These are phyloP conservation scores for Chaunax sp. DNA, from an alignment of 2,797 vertebrate genomes.

Conservation along the genomic window DNA sequence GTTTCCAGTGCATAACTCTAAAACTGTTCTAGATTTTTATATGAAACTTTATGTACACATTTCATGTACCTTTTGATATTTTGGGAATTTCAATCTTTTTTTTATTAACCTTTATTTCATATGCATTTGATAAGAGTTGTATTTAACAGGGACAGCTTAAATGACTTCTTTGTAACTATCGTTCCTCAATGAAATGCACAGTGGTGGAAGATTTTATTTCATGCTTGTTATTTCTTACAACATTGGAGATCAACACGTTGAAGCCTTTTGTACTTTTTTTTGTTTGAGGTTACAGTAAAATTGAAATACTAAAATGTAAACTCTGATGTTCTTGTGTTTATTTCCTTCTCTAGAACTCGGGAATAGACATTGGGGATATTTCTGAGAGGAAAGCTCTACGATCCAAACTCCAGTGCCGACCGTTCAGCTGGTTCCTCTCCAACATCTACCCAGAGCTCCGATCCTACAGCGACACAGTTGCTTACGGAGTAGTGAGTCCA, in stretches of 20 bases:
- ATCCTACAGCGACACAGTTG: slow-evolving; percentile 91
- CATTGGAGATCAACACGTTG: slow-evolving; percentile 7
- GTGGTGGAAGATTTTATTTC: no score
- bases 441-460: slow-evolving; percentile 96
- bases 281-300: neutral
- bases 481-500: slow-evolving; percentile 92
- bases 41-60: no score
- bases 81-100: no score
- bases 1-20: no score
- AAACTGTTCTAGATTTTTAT: no score
- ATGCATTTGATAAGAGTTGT: no score
- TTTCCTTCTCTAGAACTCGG: slow-evolving; percentile 85
- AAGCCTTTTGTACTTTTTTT: neutral
- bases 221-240: no score
- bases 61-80: no score
- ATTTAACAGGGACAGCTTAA: no score
- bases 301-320: slow-evolving; percentile 12
- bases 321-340: slow-evolving; percentile 11
- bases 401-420: slow-evolving; percentile 90
- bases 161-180: no score
- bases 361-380: slow-evolving; percentile 95
- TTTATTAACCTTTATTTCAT: no score
- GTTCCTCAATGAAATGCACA: no score
- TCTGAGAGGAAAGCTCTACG: slow-evolving; percentile 90
- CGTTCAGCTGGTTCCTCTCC: slow-evolving; percentile 95